These are phyloP conservation scores for Myotis daubentonii DNA, from an alignment of 2,797 vertebrate genomes.

Conservation along the genomic window DNA sequence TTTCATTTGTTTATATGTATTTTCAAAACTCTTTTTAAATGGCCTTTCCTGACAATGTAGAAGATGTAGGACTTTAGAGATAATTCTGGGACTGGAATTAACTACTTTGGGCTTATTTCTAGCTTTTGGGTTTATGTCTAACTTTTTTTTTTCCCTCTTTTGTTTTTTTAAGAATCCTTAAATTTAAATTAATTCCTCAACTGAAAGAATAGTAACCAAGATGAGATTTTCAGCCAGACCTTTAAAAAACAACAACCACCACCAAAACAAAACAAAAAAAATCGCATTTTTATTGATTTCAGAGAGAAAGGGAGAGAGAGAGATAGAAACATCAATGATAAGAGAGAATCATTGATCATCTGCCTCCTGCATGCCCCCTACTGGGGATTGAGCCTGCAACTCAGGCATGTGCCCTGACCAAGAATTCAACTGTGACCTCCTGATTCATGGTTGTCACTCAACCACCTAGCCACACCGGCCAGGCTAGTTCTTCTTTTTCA, in stretches of 20 bases:
- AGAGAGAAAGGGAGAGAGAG: too few species aligned
- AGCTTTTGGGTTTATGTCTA: background rate
- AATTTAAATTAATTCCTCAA: background rate
- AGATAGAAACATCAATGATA: too few species aligned
- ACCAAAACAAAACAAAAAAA: too few species aligned
- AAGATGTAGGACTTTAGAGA: background rate
- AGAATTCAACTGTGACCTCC: too few species aligned
- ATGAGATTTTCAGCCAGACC: background rate
- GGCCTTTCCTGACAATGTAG: background rate
- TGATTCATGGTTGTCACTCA: too few species aligned
- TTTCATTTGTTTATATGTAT: background rate
- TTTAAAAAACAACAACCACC: background rate
- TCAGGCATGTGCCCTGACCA: too few species aligned
- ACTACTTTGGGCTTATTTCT: constrained; percentile 6
- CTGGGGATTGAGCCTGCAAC: too few species aligned
- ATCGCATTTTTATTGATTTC: too few species aligned
- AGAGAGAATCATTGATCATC: too few species aligned
- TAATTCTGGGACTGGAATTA: background rate
- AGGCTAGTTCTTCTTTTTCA: background rate
- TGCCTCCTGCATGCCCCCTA: too few species aligned
- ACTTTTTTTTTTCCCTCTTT: background rate
- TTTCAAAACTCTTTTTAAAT: constrained; percentile 17
- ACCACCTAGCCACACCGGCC: accelerated
- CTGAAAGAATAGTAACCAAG: background rate
- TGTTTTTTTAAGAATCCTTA: background rate